These are phyloP conservation scores for Stictocephala bisonia DNA, from an alignment of 2,888 invertebrate species.

Conservation along the genomic window DNA sequence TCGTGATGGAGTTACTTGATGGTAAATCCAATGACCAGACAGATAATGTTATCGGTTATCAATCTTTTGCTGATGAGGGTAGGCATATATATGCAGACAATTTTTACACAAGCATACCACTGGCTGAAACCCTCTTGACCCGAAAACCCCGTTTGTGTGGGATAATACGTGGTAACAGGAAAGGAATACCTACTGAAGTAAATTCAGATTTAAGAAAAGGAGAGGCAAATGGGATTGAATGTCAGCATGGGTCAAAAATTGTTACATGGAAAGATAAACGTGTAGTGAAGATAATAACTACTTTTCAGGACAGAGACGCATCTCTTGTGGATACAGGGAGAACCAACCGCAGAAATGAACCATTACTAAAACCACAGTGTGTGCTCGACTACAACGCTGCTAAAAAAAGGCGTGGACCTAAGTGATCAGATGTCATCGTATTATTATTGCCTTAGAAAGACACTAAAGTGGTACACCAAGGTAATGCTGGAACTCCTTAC, in stretches of 20 bases:
- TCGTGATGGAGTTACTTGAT: neutral
- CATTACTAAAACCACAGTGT: slow-evolving; percentile 17
- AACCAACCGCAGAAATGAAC: neutral
- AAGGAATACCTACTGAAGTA: neutral
- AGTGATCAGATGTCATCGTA: slow-evolving; percentile 39
- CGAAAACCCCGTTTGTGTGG: neutral
- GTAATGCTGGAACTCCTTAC: neutral
- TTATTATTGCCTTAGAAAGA: slow-evolving; percentile 7
- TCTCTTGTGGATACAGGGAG: neutral
- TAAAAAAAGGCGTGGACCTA: slow-evolving; percentile 33
- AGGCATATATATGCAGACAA: neutral
- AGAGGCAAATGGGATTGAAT: neutral
- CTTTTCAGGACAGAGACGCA: neutral
- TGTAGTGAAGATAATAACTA: too few relatives aligned
- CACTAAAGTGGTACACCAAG: slow-evolving; percentile 45
- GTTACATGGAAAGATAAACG: neutral
- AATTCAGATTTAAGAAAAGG: neutral
- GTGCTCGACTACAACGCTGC: slow-evolving; percentile 39
- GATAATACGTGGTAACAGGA: neutral
- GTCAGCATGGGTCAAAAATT: neutral
- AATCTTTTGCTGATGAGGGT: neutral
- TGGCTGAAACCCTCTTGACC: neutral
- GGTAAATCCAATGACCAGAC: neutral
- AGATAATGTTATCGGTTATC: too few relatives aligned
- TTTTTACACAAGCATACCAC: neutral